Base-by-base conservation (phyloP, 2,113 vertebrate species). In the Gyps fulvus region DNA sequence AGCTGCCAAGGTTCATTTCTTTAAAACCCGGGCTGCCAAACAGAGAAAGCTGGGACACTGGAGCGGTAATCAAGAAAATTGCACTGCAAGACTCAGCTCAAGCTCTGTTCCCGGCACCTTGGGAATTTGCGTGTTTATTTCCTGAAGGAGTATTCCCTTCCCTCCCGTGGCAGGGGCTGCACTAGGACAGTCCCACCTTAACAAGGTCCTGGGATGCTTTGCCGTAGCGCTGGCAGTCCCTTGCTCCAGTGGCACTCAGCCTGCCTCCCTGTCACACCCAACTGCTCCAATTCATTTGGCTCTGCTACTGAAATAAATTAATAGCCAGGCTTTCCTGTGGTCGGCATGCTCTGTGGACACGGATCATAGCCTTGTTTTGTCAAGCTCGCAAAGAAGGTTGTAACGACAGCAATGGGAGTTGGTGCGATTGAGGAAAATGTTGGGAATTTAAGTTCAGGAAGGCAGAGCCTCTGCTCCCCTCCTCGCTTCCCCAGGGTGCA, bases 191-290 rank as follows among this genome's bases (percentile, higher is more conserved):
- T 40, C 55, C 55, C 89, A 80, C 23, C 40, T 13, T 40, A 21
- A 9, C 0, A 0, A 65, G 27, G 23, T 21, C 27, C 40, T 55
- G 94, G 54, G 42, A 45, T 6, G 15, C 40, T 73, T 31, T 47
- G 67, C 63, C 6, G 0, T 16, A 4, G 58, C 4, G 2, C 22
- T 54, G 45, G 69, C 3, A 1, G 58, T 42, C 31, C 49, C 45
- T 62, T 11, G 1, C 38, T 62, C 32, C 19, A 7, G 25, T 3
- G 29, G 59, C 80, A 21, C 50, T 54, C 65, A 18, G 9, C 63
- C 57, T 91, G 50, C 42, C 45, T 78, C 61, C 52, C 38, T 65
- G 67, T 72, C 94, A 84, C 89, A 79, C 43, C 47, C 90, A 89
- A 23, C 86, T 54, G 49, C 77, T 81, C 65, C 2, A 0, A 54